A percentile compares a stretch with the other conserved stretches of the same genome.
Evolutionary conservation across 2,888 invertebrate species (phyloP).

Genomic region (Masnerella sp.): DNA sequence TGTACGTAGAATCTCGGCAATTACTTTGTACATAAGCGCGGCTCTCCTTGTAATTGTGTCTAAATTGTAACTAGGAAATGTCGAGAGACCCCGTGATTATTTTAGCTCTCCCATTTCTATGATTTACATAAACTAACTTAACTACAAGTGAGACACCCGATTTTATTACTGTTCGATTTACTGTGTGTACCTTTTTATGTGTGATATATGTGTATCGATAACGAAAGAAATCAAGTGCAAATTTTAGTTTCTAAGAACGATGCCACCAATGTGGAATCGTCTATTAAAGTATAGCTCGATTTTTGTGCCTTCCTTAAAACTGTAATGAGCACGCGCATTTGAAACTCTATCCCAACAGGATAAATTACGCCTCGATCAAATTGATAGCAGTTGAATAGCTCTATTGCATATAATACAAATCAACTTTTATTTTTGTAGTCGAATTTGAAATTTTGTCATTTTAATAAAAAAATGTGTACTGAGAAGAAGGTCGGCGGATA

Average conservation of each 20-base stretch:
- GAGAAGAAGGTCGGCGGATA: too few relatives aligned
- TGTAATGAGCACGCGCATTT: slow-evolving; percentile 6
- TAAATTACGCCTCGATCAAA: too few relatives aligned
- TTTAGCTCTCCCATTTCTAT: neutral
- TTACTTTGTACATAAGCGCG: slow-evolving; percentile 48
- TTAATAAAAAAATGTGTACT: too few relatives aligned
- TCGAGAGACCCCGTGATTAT: slow-evolving; percentile 7
- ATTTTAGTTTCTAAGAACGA: slow-evolving; percentile 7
- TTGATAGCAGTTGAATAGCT: too few relatives aligned
- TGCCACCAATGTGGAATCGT: slow-evolving; percentile 1
- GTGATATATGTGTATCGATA: slow-evolving; percentile 53
- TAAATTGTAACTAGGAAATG: slow-evolving; percentile 6
- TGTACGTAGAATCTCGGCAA: slow-evolving; percentile 42
- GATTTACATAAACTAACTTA: slow-evolving; percentile 5
- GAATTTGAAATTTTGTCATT: too few relatives aligned
- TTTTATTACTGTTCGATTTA: slow-evolving; percentile 45
- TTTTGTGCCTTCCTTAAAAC: slow-evolving; percentile 23
- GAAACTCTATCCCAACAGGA: too few relatives aligned
- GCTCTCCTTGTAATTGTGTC: slow-evolving; percentile 32
- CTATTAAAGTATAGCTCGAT: slow-evolving; percentile 33
- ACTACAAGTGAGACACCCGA: slow-evolving; percentile 26
- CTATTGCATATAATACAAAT: too few relatives aligned
- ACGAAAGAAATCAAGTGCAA: slow-evolving; percentile 18
- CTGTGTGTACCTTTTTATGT: slow-evolving; percentile 57
- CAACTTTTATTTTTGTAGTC: too few relatives aligned